Percentiles rank a stretch among this genome's conserved stretches.
These are phyloP conservation scores for Ammospiza caudacuta DNA, from an alignment of 2,113 vertebrate species.

Conservation along the genomic window DNA sequence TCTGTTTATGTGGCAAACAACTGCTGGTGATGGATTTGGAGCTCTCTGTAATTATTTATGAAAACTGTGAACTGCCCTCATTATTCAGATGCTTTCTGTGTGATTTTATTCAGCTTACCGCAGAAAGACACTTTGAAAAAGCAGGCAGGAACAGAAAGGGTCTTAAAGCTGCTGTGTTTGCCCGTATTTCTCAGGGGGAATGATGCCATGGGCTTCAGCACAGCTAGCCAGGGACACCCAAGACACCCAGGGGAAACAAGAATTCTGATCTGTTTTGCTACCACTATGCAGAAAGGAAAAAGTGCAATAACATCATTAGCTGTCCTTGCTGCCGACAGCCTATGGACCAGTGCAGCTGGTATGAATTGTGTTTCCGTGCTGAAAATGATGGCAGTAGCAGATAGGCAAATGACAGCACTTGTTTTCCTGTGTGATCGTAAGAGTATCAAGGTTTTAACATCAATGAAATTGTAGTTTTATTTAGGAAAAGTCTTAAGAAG, in stretches of 20 bases:
- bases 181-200: neutral
- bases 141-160: neutral
- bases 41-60: slow-evolving; percentile 61
- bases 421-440: neutral
- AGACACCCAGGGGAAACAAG: neutral
- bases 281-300: neutral
- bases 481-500: neutral
- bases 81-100: slow-evolving; percentile 41
- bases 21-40: slow-evolving; percentile 32
- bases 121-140: slow-evolving; percentile 7
- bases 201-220: neutral
- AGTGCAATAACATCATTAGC: neutral
- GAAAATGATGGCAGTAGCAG: neutral
- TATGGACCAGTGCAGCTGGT: neutral
- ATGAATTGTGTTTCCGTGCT: neutral
- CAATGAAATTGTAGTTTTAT: neutral
- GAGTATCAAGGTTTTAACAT: neutral
- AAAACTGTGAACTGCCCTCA: slow-evolving; percentile 46
- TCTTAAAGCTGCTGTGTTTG: neutral
- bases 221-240: neutral
- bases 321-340: neutral
- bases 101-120: slow-evolving; percentile 45
- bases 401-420: neutral
- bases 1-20: neutral
- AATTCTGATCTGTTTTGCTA: neutral